phyloP scores from a whole-genome alignment of 2,888 invertebrate genomes.

The Hemistola chrysoprasaria region DNA sequence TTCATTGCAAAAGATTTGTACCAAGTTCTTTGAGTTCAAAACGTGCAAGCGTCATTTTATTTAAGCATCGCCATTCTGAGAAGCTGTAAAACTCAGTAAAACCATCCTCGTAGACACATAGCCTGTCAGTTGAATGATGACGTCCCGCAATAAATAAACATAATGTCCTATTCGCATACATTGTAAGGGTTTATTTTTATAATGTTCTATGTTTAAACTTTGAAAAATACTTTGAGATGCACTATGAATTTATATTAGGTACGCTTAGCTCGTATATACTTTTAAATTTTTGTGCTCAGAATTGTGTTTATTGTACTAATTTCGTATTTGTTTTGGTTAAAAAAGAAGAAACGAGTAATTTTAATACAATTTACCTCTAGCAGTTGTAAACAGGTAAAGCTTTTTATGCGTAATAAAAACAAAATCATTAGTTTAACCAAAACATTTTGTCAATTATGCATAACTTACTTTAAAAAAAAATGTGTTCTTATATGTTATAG shows the following conservation, averaged over 20 bases:
- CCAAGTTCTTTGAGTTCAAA: constrained; percentile 8
- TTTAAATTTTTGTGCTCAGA: no score
- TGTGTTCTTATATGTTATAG: no score
- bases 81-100: constrained; percentile 45
- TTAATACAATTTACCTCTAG: no score
- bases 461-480: no score
- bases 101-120: constrained; percentile 48
- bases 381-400: no score
- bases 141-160: constrained; percentile 35
- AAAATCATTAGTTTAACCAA: no score
- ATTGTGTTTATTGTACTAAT: no score
- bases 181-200: constrained; percentile 23
- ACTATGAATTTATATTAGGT: constrained; percentile 10
- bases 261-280: constrained; percentile 24
- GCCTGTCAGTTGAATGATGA: constrained; percentile 39
- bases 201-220: constrained; percentile 7
- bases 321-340: no score
- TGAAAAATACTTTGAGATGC: constrained; percentile 1
- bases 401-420: no score
- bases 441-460: no score
- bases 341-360: no score
- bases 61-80: constrained; percentile 28
- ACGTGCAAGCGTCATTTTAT: constrained; percentile 9
- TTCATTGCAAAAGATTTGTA: constrained; percentile 24
- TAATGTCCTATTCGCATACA: constrained; percentile 44